phyloP scores from a whole-genome alignment of 2,888 invertebrate species.

The Drosophila kambysellisi region DNA sequence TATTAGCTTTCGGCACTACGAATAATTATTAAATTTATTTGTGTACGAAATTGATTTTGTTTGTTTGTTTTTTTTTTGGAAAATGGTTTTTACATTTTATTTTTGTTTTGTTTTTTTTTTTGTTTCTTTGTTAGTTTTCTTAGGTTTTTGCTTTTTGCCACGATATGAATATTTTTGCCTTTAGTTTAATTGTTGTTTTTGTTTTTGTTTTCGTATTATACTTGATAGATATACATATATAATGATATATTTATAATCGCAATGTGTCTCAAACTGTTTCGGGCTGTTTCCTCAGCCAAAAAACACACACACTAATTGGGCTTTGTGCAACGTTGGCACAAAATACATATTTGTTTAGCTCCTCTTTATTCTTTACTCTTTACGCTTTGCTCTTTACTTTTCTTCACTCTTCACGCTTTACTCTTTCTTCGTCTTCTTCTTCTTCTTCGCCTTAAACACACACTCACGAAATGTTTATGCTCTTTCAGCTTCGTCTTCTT shows the following conservation, averaged over 20 bases:
- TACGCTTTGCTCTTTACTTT: not conserved
- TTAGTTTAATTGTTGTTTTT: constrained; percentile 55
- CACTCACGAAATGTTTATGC: constrained; percentile 30
- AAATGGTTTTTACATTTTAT: constrained; percentile 61
- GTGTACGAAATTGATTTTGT: constrained; percentile 54
- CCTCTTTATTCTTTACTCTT: constrained; percentile 3
- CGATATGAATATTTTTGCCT: constrained; percentile 73
- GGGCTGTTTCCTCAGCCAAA: constrained; percentile 47
- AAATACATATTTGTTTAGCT: constrained; percentile 24
- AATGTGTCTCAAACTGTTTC: constrained; percentile 54
- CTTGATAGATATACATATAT: constrained; percentile 32
- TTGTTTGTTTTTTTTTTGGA: constrained; percentile 36
- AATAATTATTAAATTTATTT: constrained; percentile 63
- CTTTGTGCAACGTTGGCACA: constrained; percentile 51
- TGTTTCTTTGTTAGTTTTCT: constrained; percentile 29
- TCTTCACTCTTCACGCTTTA: not conserved
- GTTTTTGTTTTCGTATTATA: constrained; percentile 39
- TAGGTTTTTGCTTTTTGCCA: constrained; percentile 53
- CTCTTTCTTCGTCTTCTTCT: not conserved
- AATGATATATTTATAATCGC: constrained; percentile 37
- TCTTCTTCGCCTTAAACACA: constrained; percentile 10
- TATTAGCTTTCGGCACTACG: constrained; percentile 57
- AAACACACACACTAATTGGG: constrained; percentile 47
- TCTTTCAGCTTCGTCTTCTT: not conserved
- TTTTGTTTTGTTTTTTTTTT: constrained; percentile 13